Conservation (phyloP, 1,140 invertebrate species). For the Cecropterus lyciades region DNA sequence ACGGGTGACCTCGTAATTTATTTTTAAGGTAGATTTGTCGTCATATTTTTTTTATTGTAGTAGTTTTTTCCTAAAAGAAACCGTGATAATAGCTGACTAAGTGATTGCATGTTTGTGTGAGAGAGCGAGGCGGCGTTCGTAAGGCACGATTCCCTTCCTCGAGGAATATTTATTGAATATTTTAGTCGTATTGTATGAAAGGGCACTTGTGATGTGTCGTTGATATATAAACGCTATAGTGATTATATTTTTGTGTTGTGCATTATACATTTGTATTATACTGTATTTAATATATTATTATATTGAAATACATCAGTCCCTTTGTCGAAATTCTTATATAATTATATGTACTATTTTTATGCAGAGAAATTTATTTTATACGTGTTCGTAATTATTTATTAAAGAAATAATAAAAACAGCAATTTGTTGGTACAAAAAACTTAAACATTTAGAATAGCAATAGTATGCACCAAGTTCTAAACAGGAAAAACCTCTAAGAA, state of each 20-base stretch:
- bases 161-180: constrained; percentile 56
- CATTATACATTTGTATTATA: constrained; percentile 42
- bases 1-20: constrained; percentile 73
- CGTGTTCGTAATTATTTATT: constrained; percentile 35
- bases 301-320: constrained; percentile 34
- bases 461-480: constrained; percentile 11
- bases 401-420: constrained; percentile 22
- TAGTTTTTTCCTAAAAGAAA: constrained; percentile 71
- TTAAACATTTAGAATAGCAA: constrained; percentile 12
- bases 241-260: constrained; percentile 58
- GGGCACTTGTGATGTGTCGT: constrained; percentile 53
- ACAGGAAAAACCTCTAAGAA: background rate
- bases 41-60: constrained; percentile 68
- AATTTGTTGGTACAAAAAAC: constrained; percentile 35
- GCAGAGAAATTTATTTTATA: constrained; percentile 37
- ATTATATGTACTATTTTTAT: constrained; percentile 38
- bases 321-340: constrained; percentile 36
- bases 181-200: constrained; percentile 40
- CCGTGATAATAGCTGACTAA: constrained; percentile 80
- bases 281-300: constrained; percentile 31
- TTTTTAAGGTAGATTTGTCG: constrained; percentile 78
- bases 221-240: constrained; percentile 56
- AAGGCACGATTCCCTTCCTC: constrained; percentile 73
- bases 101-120: constrained; percentile 66
- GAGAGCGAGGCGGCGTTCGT: constrained; percentile 70